These are phyloP conservation scores for Chymomyza costata DNA, from an alignment of 1,140 invertebrate genomes.

Conservation along the genomic window DNA sequence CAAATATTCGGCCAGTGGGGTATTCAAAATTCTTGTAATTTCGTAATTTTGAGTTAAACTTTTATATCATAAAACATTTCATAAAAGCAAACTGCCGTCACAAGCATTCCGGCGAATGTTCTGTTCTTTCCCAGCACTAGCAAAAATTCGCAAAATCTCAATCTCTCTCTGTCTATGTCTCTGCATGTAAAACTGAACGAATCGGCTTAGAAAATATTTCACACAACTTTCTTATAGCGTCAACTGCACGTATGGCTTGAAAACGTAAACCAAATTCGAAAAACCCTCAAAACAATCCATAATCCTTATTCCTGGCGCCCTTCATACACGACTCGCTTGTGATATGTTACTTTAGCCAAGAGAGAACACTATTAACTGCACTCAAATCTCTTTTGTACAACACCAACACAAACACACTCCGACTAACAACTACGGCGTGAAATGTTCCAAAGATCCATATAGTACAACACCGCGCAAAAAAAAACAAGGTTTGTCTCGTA, in stretches of 20 bases:
- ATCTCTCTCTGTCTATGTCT: slow-evolving; percentile 8
- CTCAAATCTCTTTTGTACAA: slow-evolving; percentile 58
- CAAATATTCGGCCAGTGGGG: slow-evolving; percentile 38
- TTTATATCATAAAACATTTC: slow-evolving; percentile 56
- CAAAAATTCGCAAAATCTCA: slow-evolving; percentile 9
- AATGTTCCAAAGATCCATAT: slow-evolving; percentile 68
- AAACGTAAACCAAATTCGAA: too few relatives aligned
- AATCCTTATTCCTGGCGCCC: too few relatives aligned
- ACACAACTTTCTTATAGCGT: slow-evolving; percentile 21
- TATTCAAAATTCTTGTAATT: slow-evolving; percentile 52
- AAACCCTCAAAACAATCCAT: too few relatives aligned
- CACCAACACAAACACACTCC: slow-evolving; percentile 23
- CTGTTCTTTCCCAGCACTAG: slow-evolving; percentile 9
- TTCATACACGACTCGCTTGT: too few relatives aligned
- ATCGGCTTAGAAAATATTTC: slow-evolving; percentile 30
- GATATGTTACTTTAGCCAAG: slow-evolving; percentile 20
- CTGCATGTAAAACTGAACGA: slow-evolving; percentile 13
- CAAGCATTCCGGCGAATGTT: slow-evolving; percentile 28
- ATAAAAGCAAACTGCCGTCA: slow-evolving; percentile 16
- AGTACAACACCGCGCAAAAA: slow-evolving; percentile 73
- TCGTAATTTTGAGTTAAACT: slow-evolving; percentile 51
- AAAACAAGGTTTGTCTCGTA: slow-evolving; percentile 73
- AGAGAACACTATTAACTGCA: slow-evolving; percentile 64
- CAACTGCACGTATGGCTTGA: slow-evolving; percentile 36
- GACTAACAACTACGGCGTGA: slow-evolving; percentile 34